phyloP scores from a whole-genome alignment of 2,113 vertebrate genomes.

The Hemibagrus wyckioides region DNA sequence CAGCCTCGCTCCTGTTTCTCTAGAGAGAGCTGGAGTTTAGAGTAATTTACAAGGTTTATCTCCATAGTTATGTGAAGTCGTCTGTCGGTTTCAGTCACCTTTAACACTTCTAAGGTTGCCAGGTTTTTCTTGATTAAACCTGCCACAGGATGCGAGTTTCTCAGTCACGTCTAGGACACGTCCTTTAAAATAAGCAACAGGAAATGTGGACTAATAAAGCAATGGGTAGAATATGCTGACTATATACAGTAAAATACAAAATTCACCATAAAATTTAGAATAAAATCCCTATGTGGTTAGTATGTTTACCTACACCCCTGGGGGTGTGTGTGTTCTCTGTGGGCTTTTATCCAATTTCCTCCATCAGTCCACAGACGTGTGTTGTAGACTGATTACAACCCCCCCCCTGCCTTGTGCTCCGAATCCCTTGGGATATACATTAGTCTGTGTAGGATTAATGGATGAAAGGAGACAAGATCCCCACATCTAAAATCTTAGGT shows the following conservation, averaged over 20 bases:
- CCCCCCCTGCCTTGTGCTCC: too few relatives aligned
- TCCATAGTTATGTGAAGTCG: neutral
- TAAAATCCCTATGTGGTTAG: neutral
- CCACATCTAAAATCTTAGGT: neutral
- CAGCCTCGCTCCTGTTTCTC: neutral
- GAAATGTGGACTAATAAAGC: neutral
- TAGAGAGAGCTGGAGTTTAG: too few relatives aligned
- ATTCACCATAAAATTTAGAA: neutral
- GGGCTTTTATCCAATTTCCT: too few relatives aligned
- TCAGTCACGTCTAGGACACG: neutral
- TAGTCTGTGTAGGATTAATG: too few relatives aligned
- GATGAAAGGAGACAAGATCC: neutral
- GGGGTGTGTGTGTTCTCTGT: too few relatives aligned
- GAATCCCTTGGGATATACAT: too few relatives aligned
- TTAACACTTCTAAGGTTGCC: neutral
- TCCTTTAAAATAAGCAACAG: slow-evolving; percentile 9
- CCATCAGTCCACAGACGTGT: too few relatives aligned
- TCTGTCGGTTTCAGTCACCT: neutral
- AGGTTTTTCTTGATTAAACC: neutral
- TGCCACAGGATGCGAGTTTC: neutral
- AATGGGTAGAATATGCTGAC: neutral
- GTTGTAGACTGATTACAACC: too few relatives aligned
- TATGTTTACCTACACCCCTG: too few relatives aligned
- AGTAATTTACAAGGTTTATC: neutral
- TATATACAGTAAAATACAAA: neutral